Evolutionary conservation across 2,888 invertebrate genomes (phyloP).

Genomic region (Drosophila ustulata): DNA sequence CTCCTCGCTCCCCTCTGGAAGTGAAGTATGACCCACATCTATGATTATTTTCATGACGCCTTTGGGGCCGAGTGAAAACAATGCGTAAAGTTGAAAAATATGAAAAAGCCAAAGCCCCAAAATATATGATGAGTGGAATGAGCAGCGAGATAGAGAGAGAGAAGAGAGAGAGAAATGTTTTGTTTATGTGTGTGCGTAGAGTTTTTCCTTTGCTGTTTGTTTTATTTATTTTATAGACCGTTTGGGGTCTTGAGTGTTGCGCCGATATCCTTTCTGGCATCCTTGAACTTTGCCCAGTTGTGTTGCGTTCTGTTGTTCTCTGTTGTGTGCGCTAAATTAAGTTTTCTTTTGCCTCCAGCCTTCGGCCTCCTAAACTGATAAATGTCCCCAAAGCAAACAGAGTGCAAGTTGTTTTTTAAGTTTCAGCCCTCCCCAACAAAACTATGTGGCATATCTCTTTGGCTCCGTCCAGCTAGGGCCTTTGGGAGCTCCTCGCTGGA

Average conservation of each 20-base stretch:
- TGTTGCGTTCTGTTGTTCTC: not conserved
- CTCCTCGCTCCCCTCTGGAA: not conserved
- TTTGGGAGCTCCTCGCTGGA: constrained; percentile 22
- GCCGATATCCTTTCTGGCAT: constrained; percentile 66
- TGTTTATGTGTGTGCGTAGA: too few relatives aligned
- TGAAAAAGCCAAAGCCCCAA: constrained; percentile 49
- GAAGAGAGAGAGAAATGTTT: not conserved
- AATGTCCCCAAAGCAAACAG: constrained; percentile 79
- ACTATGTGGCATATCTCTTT: constrained; percentile 74
- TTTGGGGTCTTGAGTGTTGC: constrained; percentile 56
- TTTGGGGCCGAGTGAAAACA: constrained; percentile 64
- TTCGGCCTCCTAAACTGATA: constrained; percentile 59
- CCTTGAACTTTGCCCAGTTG: constrained; percentile 74
- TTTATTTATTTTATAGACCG: constrained; percentile 78
- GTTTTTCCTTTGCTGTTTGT: constrained; percentile 21
- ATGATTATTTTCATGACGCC: constrained; percentile 81
- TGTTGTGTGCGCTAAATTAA: constrained; percentile 67
- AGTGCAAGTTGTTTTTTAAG: constrained; percentile 80
- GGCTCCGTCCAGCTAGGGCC: constrained; percentile 42
- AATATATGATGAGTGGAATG: constrained; percentile 1
- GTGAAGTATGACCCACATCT: constrained; percentile 78
- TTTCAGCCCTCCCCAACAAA: constrained; percentile 52
- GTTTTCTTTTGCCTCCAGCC: constrained; percentile 64
- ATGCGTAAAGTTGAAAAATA: constrained; percentile 74
- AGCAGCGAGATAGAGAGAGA: not conserved